Base-by-base conservation (phyloP, 2,888 invertebrate species). In the Iphiclides podalirius region DNA sequence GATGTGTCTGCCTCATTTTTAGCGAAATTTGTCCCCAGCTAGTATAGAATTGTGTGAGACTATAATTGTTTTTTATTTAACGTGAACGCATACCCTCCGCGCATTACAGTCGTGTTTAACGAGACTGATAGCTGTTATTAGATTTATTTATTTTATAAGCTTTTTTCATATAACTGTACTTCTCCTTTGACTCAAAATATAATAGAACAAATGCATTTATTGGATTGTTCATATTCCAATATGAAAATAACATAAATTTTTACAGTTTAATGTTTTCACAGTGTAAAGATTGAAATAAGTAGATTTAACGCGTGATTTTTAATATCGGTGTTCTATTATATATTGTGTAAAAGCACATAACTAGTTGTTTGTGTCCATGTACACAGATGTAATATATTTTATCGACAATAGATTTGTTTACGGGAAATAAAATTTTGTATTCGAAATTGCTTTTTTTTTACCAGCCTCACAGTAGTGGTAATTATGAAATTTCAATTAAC, bases 401-500 rank as follows among this genome's bases (percentile, higher is more conserved):
- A 38, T 54, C 12, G 40, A 45, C 36, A 34, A 62, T 74, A 73
- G 67, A 57, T 67, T 67, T 72, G 67, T 69, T 67, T 63, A 65
- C 60, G 56, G 63, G 57, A 67, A 72, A 70, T 72, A 69, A 69
- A 60, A 59, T 71, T 75, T 77, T 78, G 67, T 72, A 75, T 69
- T 55, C 52, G 62, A 55, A 45, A 46, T 49, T 34, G 37, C 54
- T 51, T 58, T 12, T 31, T 6, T 36, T 38, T 26, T n/a, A n/a
- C n/a, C n/a, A n/a, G n/a, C n/a, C n/a, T n/a, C n/a, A n/a, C n/a
- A n/a, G n/a, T n/a, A n/a, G n/a, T n/a, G n/a, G n/a, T n/a, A n/a
- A n/a, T n/a, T n/a, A n/a, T n/a, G n/a, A n/a, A n/a, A n/a, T n/a
- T n/a, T n/a, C n/a, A n/a, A n/a, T n/a, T n/a, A n/a, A n/a, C n/a